Conservation (phyloP, 2,797 vertebrate species). For the Labroides dimidiatus region DNA sequence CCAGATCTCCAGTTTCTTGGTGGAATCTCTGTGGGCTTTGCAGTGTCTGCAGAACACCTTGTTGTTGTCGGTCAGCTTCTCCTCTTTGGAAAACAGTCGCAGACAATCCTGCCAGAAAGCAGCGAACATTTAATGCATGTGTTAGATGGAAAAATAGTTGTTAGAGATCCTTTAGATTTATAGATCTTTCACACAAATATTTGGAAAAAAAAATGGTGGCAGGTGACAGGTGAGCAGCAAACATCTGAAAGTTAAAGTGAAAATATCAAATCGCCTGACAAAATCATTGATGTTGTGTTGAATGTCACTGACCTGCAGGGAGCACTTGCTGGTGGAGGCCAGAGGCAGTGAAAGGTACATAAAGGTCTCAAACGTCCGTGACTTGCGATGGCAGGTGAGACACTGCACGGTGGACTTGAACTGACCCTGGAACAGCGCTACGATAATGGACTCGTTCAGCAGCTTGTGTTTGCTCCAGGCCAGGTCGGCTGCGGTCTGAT, state of each 20-base stretch:
- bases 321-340: conserved; percentile 94
- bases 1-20: conserved; percentile 99
- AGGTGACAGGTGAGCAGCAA: too few species aligned
- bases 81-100: conserved; percentile 97
- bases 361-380: conserved; percentile 97
- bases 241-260: too few species aligned
- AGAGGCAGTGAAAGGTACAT: conserved; percentile 97
- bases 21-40: conserved; percentile 94
- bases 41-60: conserved; percentile 97
- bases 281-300: neutral
- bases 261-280: too few species aligned
- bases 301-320: conserved; percentile 88
- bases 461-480: conserved; percentile 97
- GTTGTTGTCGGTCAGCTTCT: conserved; percentile 96
- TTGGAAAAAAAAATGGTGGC: too few species aligned
- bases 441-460: conserved; percentile 97
- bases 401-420: conserved; percentile 99
- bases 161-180: too few species aligned
- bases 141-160: neutral
- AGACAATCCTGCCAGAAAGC: conserved; percentile 90
- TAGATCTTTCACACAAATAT: too few species aligned
- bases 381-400: conserved; percentile 94
- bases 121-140: neutral
- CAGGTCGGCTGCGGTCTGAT: conserved; percentile 89
- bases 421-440: conserved; percentile 97